Evolutionary conservation across 2,888 invertebrate genomes (phyloP).

Genomic region (Laothoe populi): DNA sequence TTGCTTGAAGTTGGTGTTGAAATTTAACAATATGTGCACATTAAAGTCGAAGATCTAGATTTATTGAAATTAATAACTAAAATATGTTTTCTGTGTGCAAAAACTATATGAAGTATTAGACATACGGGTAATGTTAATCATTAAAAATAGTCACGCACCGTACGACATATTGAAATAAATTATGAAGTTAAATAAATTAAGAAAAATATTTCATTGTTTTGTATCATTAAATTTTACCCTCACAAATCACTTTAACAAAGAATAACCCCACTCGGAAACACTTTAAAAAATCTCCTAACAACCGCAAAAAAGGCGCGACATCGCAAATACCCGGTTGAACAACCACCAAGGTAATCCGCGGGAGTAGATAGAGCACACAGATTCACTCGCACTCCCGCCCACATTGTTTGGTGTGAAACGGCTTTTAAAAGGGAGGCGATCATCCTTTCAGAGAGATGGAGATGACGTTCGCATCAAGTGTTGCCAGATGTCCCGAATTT

Average conservation of each 20-base stretch:
- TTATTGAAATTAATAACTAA: too few species aligned
- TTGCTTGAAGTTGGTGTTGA: background rate
- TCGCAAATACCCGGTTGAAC: slow-evolving; percentile 24
- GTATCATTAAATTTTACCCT: background rate
- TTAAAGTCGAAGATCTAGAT: too few species aligned
- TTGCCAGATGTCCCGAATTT: background rate
- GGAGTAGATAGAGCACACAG: slow-evolving; percentile 49
- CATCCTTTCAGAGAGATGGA: slow-evolving; percentile 18
- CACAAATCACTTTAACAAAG: background rate
- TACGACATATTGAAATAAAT: too few species aligned
- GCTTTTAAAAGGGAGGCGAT: slow-evolving; percentile 16
- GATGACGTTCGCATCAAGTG: background rate
- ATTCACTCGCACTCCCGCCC: slow-evolving; percentile 32
- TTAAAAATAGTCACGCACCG: too few species aligned
- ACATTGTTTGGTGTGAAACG: slow-evolving; percentile 30
- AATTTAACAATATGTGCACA: background rate
- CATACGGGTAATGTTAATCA: too few species aligned
- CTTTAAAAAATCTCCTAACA: slow-evolving; percentile 8
- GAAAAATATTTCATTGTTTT: background rate
- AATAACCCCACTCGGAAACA: slow-evolving; percentile 10
- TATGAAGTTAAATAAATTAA: background rate
- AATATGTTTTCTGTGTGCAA: too few species aligned
- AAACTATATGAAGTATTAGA: too few species aligned
- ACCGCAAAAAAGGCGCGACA: slow-evolving; percentile 2
- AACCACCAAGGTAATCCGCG: slow-evolving; percentile 45